Percentiles rank a stretch among this genome's conserved stretches.
Conservation (phyloP, 2,113 vertebrate species). For the Cynopterus brachyotis region DNA sequence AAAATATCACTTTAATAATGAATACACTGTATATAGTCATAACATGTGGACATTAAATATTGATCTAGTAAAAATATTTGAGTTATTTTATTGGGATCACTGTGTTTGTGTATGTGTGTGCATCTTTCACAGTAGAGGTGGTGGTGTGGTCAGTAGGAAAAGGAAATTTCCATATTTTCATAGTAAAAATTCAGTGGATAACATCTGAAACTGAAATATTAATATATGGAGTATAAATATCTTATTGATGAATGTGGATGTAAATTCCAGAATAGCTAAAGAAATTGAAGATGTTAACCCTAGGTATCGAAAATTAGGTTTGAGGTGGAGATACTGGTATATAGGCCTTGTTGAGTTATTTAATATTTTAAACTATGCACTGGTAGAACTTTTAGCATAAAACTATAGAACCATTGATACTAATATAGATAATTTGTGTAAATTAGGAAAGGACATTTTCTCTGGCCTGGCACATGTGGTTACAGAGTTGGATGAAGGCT, state of each 20-base stretch:
- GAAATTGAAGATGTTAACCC: not conserved
- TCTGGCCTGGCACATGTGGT: not conserved
- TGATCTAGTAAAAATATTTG: not conserved
- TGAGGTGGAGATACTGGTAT: not conserved
- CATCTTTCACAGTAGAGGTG: not conserved
- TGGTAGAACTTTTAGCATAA: not conserved
- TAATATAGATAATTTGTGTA: not conserved
- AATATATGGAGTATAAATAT: not conserved
- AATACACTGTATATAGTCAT: not conserved
- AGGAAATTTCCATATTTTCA: not conserved
- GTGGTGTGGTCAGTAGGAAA: not conserved
- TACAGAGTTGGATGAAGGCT: not conserved
- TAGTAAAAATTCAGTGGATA: not conserved
- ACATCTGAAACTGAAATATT: not conserved
- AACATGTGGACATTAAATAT: not conserved
- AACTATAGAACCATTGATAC: not conserved
- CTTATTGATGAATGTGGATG: not conserved
- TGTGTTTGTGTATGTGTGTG: not conserved
- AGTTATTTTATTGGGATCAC: not conserved
- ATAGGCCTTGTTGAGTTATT: not conserved
- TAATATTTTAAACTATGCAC: not conserved
- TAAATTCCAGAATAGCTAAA: not conserved
- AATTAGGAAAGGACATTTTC: not conserved
- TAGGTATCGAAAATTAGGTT: not conserved
- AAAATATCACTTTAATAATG: not conserved